phyloP scores from a whole-genome alignment of 2,888 invertebrate genomes.

The Teleogryllus oceanicus region DNA sequence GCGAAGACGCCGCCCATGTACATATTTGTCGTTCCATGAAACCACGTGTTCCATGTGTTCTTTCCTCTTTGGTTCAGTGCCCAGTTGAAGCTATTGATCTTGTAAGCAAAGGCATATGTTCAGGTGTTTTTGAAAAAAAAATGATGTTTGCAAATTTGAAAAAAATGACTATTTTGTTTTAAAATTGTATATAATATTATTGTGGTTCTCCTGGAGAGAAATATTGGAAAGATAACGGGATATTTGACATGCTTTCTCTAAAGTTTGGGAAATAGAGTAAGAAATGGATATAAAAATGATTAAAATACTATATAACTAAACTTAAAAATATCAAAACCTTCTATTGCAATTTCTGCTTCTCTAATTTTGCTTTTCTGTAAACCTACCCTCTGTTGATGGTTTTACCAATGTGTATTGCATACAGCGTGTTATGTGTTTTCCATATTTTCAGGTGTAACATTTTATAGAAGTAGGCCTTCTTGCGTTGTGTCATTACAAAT shows the following conservation, averaged over 20 bases:
- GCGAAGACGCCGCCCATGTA: neutral
- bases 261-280: neutral
- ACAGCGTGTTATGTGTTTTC: neutral
- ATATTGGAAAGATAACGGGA: neutral
- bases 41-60: neutral
- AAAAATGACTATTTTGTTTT: neutral
- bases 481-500: neutral
- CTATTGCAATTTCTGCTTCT: neutral
- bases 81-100: neutral
- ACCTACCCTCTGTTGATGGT: conserved; percentile 3
- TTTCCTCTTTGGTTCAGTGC: neutral
- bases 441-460: neutral
- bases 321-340: neutral
- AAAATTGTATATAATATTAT: neutral
- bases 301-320: conserved; percentile 3
- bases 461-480: neutral
- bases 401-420: neutral
- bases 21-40: conserved; percentile 9
- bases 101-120: neutral
- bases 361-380: neutral
- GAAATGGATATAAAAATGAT: neutral
- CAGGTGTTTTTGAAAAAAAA: neutral
- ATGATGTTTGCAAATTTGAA: neutral
- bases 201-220: neutral
- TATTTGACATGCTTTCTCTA: neutral